phyloP scores from a whole-genome alignment of 2,797 vertebrate species.

The Echiichthys vipera region DNA sequence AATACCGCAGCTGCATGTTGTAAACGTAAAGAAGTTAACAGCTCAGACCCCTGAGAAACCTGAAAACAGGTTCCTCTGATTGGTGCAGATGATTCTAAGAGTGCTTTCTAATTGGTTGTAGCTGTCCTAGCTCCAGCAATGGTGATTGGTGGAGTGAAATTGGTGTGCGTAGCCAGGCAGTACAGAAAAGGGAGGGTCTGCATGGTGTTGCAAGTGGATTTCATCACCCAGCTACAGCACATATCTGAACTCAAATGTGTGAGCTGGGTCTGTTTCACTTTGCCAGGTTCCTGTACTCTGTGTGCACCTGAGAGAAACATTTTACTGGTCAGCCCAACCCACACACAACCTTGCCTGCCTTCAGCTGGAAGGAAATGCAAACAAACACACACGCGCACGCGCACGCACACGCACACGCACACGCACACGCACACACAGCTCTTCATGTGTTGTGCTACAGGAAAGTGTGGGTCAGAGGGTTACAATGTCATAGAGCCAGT shows the following conservation, averaged over 20 bases:
- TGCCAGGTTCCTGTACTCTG: constrained; percentile 16
- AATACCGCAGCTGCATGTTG: neutral
- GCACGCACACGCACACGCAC: neutral
- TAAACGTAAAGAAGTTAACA: constrained; percentile 32
- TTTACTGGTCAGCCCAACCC: constrained; percentile 12
- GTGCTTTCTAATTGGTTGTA: constrained; percentile 57
- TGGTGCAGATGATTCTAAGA: constrained; percentile 46
- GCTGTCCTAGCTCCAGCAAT: constrained; percentile 17
- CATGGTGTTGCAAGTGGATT: constrained; percentile 75
- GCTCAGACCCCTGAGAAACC: constrained; percentile 21
- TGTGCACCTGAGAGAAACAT: constrained; percentile 23
- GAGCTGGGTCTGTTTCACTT: constrained; percentile 56
- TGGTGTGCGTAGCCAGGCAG: constrained; percentile 74
- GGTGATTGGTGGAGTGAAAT: constrained; percentile 67
- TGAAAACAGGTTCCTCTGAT: constrained; percentile 40
- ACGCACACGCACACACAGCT: constrained; percentile 6
- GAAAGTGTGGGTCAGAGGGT: constrained; percentile 44
- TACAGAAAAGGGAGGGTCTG: constrained; percentile 68
- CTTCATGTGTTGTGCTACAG: constrained; percentile 36
- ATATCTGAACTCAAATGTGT: constrained; percentile 56
- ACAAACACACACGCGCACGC: constrained; percentile 1
- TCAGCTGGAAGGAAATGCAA: constrained; percentile 2
- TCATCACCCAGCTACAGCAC: constrained; percentile 79
- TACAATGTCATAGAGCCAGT: constrained; percentile 37
- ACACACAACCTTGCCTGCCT: neutral